Conservation (phyloP, 2,888 invertebrate genomes). For the Therioaphis trifolii region DNA sequence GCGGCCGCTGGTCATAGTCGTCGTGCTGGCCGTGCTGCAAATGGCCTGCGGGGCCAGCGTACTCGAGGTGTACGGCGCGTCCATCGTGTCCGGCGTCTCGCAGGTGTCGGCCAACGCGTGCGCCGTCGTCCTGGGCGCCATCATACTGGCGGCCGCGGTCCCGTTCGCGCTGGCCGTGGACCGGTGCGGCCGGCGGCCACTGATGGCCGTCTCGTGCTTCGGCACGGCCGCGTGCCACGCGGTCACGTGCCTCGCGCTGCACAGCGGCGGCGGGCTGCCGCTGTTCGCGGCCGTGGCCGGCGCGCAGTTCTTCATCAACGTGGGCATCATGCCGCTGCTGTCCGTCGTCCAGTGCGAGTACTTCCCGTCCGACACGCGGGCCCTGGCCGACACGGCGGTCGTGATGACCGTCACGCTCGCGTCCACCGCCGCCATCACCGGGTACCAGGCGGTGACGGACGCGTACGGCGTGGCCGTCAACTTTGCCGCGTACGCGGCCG, state of each 20-base stretch:
- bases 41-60: slow-evolving; percentile 77
- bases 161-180: slow-evolving; percentile 69
- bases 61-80: slow-evolving; percentile 74
- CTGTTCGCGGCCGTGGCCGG: slow-evolving; percentile 26
- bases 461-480: slow-evolving; percentile 63
- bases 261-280: slow-evolving; percentile 52
- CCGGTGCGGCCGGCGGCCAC: slow-evolving; percentile 64
- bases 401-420: slow-evolving; percentile 63
- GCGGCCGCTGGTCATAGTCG: slow-evolving; percentile 63
- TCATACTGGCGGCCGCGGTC: slow-evolving; percentile 70
- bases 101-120: slow-evolving; percentile 69
- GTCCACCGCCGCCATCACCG: slow-evolving; percentile 64
- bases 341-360: slow-evolving; percentile 65
- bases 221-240: slow-evolving; percentile 43
- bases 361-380: slow-evolving; percentile 65
- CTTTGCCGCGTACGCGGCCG: slow-evolving; percentile 40
- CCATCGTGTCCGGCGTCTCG: slow-evolving; percentile 72
- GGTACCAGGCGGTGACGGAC: slow-evolving; percentile 62
- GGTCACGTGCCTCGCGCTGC: neutral
- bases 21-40: slow-evolving; percentile 65
- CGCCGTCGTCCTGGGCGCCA: slow-evolving; percentile 64
- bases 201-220: slow-evolving; percentile 63
- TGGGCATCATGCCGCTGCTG: slow-evolving; percentile 64
- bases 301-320: slow-evolving; percentile 49
- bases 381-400: slow-evolving; percentile 64